phyloP scores from a whole-genome alignment of 2,797 vertebrate genomes.

The Syngnathus acus region DNA sequence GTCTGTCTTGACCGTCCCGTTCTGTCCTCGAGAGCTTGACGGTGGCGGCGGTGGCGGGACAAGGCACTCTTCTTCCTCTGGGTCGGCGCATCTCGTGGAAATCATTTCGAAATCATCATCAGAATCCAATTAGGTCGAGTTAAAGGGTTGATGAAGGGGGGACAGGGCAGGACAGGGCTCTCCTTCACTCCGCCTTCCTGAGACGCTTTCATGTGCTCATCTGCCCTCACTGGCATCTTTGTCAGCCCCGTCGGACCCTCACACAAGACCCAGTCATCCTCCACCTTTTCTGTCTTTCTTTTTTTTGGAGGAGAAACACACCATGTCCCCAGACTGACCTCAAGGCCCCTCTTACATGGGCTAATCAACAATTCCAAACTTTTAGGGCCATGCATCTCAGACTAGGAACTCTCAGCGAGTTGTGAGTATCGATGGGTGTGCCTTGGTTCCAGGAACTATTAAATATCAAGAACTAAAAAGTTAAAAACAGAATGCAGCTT shows the following conservation, averaged over 20 bases:
- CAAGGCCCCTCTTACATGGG: constrained; percentile 19
- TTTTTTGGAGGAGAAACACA: constrained; percentile 48
- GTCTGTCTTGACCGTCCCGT: not conserved
- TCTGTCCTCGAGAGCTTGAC: not conserved
- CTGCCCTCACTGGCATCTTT: constrained; percentile 69
- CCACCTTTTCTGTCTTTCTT: constrained; percentile 51
- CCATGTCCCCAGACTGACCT: constrained; percentile 61
- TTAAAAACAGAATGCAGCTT: not conserved
- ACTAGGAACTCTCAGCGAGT: not conserved
- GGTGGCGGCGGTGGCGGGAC: not conserved
- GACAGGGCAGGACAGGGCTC: constrained; percentile 48
- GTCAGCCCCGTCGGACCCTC: constrained; percentile 52
- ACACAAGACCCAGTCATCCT: constrained; percentile 67
- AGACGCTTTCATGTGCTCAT: constrained; percentile 61
- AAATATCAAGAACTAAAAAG: not conserved
- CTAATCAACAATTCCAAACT: not conserved
- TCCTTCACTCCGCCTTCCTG: constrained; percentile 54
- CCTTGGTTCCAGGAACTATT: not conserved
- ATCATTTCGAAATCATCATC: constrained; percentile 63
- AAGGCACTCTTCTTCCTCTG: not conserved
- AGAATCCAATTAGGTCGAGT: constrained; percentile 68
- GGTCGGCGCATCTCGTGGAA: constrained; percentile 61
- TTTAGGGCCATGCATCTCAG: no score
- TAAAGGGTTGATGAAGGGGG: constrained; percentile 29
- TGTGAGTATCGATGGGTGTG: not conserved